Evolutionary conservation across 1,140 invertebrate genomes (phyloP), one percentile per base, ranked within the genome.

Genomic region (Zaprionus vittiger): DNA sequence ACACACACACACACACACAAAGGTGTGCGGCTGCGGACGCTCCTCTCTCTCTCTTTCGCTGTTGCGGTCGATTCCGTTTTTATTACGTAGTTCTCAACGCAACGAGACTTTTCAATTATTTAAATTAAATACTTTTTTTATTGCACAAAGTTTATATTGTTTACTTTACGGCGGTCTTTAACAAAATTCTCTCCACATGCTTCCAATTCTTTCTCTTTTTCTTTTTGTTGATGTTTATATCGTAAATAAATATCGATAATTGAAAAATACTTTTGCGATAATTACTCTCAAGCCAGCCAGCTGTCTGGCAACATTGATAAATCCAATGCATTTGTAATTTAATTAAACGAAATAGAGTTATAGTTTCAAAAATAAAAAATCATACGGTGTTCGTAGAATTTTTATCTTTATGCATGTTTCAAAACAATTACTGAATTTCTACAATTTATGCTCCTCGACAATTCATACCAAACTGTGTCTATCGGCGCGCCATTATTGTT

Each of bases 171-270:
- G 6, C 38, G 59, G 20, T 34, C 17, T n/a, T 62, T n/a, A 38
- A 59, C 68, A 11, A 54, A 54, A 38, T 47, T 63, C 15, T 31
- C 20, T 26, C 17, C 7, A 41, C 49, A 70, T 49, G 49, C 20
- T 61, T 44, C 12, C 17, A 73, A 57, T 63, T 69, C 31, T 62
- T 69, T 65, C 20, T 66, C 56, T 57, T 59, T 69, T 26, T 31
- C 56, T 63, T 56, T 38, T 62, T 70, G 65, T 62, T 70, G 66
- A 57, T 69, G 71, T 68, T 61, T 44, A 15, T 66, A 57, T 66
- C 54, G 57, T 28, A 26, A 56, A 2, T 28, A 31, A n/a, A 56
- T 26, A 56, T 56, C 54, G 54, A 56, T 56, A 28, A 17, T 7
- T 17, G 5, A 44, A 44, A 44, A 17, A 15, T 17, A 44, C 4